Base-by-base conservation (phyloP, 2,888 invertebrate genomes). In the Cactoblastis cactorum region DNA sequence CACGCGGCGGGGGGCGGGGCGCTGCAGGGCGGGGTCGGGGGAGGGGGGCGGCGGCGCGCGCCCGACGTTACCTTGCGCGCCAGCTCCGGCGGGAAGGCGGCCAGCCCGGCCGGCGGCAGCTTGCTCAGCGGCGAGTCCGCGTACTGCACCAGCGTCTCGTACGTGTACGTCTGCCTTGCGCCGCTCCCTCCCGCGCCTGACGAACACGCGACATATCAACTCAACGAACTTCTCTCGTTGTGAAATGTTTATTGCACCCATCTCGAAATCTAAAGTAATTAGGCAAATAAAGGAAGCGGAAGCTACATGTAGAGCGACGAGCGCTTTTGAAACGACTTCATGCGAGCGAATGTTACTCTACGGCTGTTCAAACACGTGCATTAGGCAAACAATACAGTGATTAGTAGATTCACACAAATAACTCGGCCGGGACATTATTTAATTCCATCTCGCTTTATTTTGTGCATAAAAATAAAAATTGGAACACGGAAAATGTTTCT, bases 111-210 rank as follows among this genome's bases (percentile, higher is more conserved):
- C 57, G 90, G 90, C 77, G 86, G 85, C 83, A 84, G 79, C 83
- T 89, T 88, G 83, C 87, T 87, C 53, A 90, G 88, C 78, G 89
- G 90, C 63, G 90, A 89, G 74, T 85, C 83, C 54, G 91, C 87
- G 80, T 84, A 89, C 80, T 88, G 86, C 82, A 91, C 80, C 77
- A 91, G 80, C 77, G 89, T 86, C 82, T 90, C 88, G 79, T 87
- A 83, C 69, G 85, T 70, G 80, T 91, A 91, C 67, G 75, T 77
- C 80, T 85, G 87, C 71, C 88, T 84, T 72, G 78, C 51, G 48
- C 72, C 77, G 61, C 67, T 69, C 52, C 75, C 78, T 62, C 78
- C 71, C 64, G 67, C 63, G 58, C 66, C n/a, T n/a, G n/a, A n/a
- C n/a, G n/a, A n/a, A n/a, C 11, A 32, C 32, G 6, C 32, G 22